Conservation (phyloP, 2,113 vertebrate species). For the Lepisosteus oculatus region DNA sequence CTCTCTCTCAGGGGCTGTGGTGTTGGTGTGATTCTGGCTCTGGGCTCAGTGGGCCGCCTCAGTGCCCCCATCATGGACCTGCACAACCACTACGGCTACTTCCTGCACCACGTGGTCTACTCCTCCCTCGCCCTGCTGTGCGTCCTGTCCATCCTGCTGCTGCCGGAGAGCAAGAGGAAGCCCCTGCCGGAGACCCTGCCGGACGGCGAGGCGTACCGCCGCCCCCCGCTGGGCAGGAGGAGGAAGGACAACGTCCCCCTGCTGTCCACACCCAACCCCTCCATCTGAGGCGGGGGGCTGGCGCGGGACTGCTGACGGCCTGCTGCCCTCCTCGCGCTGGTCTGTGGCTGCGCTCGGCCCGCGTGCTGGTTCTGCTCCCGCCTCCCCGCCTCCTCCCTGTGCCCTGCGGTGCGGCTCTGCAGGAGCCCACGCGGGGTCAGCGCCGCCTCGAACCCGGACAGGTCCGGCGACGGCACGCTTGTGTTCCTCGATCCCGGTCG, state of each 20-base stretch:
- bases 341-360: neutral
- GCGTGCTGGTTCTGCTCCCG: neutral
- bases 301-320: conserved; percentile 23
- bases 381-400: neutral
- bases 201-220: conserved; percentile 79
- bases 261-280: conserved; percentile 79
- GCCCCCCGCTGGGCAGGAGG: conserved; percentile 72
- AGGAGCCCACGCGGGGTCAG: no score
- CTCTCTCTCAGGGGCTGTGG: conserved; percentile 62
- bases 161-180: conserved; percentile 86
- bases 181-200: conserved; percentile 78
- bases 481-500: no score
- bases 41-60: conserved; percentile 78
- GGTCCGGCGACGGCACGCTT: no score
- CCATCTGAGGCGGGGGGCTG: conserved; percentile 58
- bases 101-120: conserved; percentile 84
- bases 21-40: conserved; percentile 69
- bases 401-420: neutral
- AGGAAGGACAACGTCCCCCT: conserved; percentile 80
- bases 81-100: conserved; percentile 82
- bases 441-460: no score
- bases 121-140: conserved; percentile 81
- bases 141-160: conserved; percentile 83
- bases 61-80: conserved; percentile 81
- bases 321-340: neutral